Base-by-base conservation (phyloP, 2,888 invertebrate species). In the Epinotia bilunana region DNA sequence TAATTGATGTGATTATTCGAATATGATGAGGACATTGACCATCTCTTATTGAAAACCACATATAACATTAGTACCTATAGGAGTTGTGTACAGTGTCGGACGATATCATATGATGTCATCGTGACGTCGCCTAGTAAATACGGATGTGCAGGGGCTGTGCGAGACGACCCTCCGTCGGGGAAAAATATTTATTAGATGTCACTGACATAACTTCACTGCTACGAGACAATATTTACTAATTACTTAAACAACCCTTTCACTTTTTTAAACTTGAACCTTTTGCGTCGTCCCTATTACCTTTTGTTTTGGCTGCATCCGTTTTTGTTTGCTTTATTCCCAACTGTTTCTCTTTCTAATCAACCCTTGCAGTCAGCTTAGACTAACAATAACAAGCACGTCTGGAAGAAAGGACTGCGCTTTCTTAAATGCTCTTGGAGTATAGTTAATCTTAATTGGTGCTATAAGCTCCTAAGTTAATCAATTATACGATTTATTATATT, bases 101-200 rank as follows among this genome's bases (percentile, higher is more conserved):
- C 86, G 87, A 86, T 77, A 71, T 76, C 77, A 57, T 79, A 79
- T 86, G 85, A 86, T 83, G 82, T 84, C 84, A 84, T 79, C 69
- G 76, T 84, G 83, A 83, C 84, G 83, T 75, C 71, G 71, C 20
- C 53, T 46, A 33, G 65, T 75, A 65, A 67, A 75, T 65, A 65
- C 61, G 13, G 58, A 53, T 65, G 53, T 71, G 60, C 71, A 57
- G 33, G 61, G 61, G 49, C 61, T 46, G 65, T 39, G 33, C 13
- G 60, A 61, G 55, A 60, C 55, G 60, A 46, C 71, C 61, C 71
- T 61, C 67, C 55, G 46, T 46, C 65, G 28, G 53, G 33, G 28
- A 71, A 55, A 69, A 71, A 71, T 20, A 69, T 71, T 62, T 62
- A 71, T 53, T 53, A 53, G 70, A 55, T 55, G 28, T 69, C 68